phyloP scores from a whole-genome alignment of 2,113 vertebrate species.

The Salminus brasiliensis region DNA sequence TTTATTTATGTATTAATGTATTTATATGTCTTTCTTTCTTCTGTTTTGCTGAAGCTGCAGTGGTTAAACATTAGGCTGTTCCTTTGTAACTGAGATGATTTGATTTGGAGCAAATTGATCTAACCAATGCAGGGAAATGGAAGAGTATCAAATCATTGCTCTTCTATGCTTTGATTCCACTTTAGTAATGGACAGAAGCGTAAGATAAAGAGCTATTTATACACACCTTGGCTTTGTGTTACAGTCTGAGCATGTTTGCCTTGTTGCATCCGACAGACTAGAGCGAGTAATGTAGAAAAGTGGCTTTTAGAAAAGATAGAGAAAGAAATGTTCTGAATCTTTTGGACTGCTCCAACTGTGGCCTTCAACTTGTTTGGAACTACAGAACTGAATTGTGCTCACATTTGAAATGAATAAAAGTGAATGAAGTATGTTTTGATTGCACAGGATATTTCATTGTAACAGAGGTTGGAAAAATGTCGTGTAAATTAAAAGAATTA shows the following conservation, averaged over 20 bases:
- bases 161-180: conserved; percentile 50
- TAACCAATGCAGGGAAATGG: conserved; percentile 40
- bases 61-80: conserved; percentile 41
- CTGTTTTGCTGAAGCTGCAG: conserved; percentile 52
- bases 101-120: conserved; percentile 59
- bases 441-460: no score
- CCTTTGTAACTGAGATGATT: conserved; percentile 50
- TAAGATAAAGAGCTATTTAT: conserved; percentile 55
- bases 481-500: no score
- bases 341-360: conserved; percentile 14
- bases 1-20: no score
- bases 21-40: conserved; percentile 31
- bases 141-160: conserved; percentile 47
- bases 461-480: no score
- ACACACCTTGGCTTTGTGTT: conserved; percentile 40
- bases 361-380: conserved; percentile 15
- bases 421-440: background rate
- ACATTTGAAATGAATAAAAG: conserved; percentile 21
- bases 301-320: conserved; percentile 36
- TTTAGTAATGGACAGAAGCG: conserved; percentile 42
- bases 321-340: conserved; percentile 14
- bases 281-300: conserved; percentile 47
- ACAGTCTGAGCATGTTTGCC: conserved; percentile 34
- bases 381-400: background rate
- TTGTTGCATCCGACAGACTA: conserved; percentile 48